Base-by-base conservation (phyloP, 2,888 invertebrate genomes). In the Itoplectis maculator region DNA sequence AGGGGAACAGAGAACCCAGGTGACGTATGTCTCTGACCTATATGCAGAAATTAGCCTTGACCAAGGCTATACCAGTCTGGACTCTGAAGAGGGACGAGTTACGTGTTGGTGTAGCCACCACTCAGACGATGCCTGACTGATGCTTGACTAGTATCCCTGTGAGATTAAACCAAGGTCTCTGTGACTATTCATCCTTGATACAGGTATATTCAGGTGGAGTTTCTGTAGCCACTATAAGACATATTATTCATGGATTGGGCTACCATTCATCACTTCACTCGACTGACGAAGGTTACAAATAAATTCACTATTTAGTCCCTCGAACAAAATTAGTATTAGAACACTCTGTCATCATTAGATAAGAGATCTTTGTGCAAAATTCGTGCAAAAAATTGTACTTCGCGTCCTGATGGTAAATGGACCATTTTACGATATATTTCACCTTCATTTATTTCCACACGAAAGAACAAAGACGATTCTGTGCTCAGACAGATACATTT, bases 21-120 rank as follows among this genome's bases (percentile, higher is more conserved):
- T 69, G 49, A 63, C 42, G 47, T 65, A 69, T 82, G 63, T 69
- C 69, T 61, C 18, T 76, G 72, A 73, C 54, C 66, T 70, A 66
- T 20, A 72, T 76, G 56, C 18, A 23, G 37, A 72, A 82, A 82
- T 79, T 68, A 76, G 75, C 79, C 79, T 72, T 79, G 72, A 79
- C 68, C 82, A 56, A 15, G 73, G 70, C n/a, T 13, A 72, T 18
- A 49, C n/a, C n/a, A 63, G 35, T 0, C 11, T 15, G n/a, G n/a
- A 29, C 9, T 8, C 15, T 20, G 66, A 45, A 20, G 51, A 15
- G 18, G 11, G 15, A n/a, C 29, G 47, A 61, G 42, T 40, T 73
- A 37, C 23, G 40, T 68, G 40, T 15, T 35, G 18, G 65, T 35
- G 29, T 56, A 23, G 11, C n/a, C n/a, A 66, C 8, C 49, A 29